phyloP scores from a whole-genome alignment of 2,888 invertebrate species.

The Luffia ferchaultella region DNA sequence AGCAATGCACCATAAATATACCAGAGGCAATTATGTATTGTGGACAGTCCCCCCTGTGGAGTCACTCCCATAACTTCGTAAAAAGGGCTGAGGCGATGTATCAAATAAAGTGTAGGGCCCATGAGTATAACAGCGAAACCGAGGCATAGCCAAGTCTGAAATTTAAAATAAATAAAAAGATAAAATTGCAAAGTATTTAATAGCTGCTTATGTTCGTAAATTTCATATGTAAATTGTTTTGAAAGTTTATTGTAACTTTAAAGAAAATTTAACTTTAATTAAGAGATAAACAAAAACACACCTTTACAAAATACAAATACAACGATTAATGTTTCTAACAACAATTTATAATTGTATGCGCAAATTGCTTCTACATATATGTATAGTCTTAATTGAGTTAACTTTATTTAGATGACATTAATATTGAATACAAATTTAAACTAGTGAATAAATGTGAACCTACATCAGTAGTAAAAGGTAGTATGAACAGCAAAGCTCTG shows the following conservation, averaged over 20 bases:
- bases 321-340: too few relatives aligned
- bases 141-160: slow-evolving; percentile 85
- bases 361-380: too few relatives aligned
- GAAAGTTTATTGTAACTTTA: too few relatives aligned
- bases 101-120: slow-evolving; percentile 77
- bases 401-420: too few relatives aligned
- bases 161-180: too few relatives aligned
- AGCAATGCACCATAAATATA: slow-evolving; percentile 91
- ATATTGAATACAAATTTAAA: too few relatives aligned
- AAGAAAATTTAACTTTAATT: background rate
- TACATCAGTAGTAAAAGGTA: slow-evolving; percentile 79
- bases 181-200: too few relatives aligned
- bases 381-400: too few relatives aligned
- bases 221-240: too few relatives aligned
- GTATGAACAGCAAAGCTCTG: slow-evolving; percentile 81
- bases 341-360: too few relatives aligned
- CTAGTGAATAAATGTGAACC: too few relatives aligned
- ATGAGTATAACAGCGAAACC: slow-evolving; percentile 76
- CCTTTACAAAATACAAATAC: background rate
- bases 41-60: slow-evolving; percentile 62
- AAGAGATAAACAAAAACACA: background rate
- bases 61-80: slow-evolving; percentile 70
- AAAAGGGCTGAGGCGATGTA: slow-evolving; percentile 78
- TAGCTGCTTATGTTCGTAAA: too few relatives aligned
- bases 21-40: slow-evolving; percentile 80